These are phyloP conservation scores for Pangasianodon hypophthalmus DNA, from an alignment of 2,113 vertebrate species.

Conservation along the genomic window DNA sequence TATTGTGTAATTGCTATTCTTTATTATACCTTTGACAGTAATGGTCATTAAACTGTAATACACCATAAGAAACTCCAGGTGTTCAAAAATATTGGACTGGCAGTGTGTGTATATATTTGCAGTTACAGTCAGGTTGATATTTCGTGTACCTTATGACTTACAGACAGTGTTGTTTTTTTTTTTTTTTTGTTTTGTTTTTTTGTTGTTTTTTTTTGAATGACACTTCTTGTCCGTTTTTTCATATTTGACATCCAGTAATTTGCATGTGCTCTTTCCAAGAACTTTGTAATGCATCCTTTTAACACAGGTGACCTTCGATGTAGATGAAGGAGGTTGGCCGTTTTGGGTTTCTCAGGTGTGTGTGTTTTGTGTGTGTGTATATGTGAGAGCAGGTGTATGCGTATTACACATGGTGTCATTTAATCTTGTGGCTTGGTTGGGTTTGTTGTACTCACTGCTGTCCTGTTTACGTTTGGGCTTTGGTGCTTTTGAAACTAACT, in stretches of 20 bases:
- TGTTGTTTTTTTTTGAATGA: background rate
- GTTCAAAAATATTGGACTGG: background rate
- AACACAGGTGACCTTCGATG: slow-evolving; percentile 92
- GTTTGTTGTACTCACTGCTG: slow-evolving; percentile 61
- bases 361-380: slow-evolving; percentile 75
- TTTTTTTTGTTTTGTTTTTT: background rate
- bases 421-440: slow-evolving; percentile 68
- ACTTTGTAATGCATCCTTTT: slow-evolving; percentile 80
- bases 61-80: background rate
- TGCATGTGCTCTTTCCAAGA: slow-evolving; percentile 60
- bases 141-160: background rate
- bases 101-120: too few relatives aligned
- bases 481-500: slow-evolving; percentile 29
- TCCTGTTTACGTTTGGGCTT: background rate
- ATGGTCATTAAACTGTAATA: background rate
- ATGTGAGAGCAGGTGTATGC: slow-evolving; percentile 74
- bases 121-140: background rate
- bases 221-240: background rate
- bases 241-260: slow-evolving; percentile 48
- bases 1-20: background rate
- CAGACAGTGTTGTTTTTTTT: background rate
- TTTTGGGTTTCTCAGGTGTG: slow-evolving; percentile 85
- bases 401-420: slow-evolving; percentile 69
- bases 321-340: slow-evolving; percentile 86
- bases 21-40: background rate